A percentile compares a stretch with the other conserved stretches of the same genome.
These are phyloP conservation scores for Megaceryle torquata DNA, from an alignment of 2,113 vertebrate species.

Conservation along the genomic window DNA sequence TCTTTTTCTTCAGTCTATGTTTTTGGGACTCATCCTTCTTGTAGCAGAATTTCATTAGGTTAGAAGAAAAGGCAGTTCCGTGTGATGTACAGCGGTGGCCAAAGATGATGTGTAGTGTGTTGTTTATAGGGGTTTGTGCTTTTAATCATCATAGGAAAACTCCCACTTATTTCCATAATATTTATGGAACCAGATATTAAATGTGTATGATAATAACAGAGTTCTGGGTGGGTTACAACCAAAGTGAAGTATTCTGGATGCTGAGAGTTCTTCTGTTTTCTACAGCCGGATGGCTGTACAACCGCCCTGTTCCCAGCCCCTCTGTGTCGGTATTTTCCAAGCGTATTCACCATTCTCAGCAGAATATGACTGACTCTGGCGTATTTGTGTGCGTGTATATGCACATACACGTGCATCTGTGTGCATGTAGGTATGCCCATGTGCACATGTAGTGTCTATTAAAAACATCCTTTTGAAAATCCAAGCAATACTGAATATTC, in stretches of 20 bases:
- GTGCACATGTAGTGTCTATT: neutral
- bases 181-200: neutral
- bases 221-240: neutral
- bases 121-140: neutral
- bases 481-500: neutral
- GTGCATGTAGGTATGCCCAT: neutral
- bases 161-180: fast-evolving
- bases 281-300: neutral
- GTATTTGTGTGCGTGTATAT: neutral
- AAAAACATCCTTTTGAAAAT: neutral
- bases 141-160: neutral
- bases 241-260: neutral
- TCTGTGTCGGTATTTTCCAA: neutral
- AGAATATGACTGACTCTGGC: neutral
- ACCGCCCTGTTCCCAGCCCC: neutral
- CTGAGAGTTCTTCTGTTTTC: neutral
- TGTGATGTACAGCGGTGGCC: neutral
- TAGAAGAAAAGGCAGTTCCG: neutral
- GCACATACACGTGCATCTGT: neutral
- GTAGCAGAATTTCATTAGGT: neutral
- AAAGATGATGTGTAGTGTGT: neutral
- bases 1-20: neutral
- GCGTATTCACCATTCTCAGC: neutral
- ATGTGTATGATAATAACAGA: neutral
- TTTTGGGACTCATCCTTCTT: neutral